phyloP scores from a whole-genome alignment of 1,140 invertebrate species.

The Euglossa dilemma region DNA sequence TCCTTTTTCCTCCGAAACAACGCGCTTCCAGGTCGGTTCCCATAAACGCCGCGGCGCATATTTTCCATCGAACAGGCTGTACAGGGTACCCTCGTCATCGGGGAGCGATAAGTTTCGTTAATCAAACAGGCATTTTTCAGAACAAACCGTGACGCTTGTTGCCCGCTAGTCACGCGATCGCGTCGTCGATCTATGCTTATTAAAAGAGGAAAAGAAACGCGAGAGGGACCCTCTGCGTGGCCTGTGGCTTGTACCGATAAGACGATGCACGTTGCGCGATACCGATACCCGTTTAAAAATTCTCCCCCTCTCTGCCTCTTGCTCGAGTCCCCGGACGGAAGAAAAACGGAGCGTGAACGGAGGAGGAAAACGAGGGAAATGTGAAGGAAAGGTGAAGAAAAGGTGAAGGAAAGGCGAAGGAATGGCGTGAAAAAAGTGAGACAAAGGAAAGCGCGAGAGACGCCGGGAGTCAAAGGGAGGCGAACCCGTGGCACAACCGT shows the following conservation, averaged over 20 bases:
- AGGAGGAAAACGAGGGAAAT: not conserved
- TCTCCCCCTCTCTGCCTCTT: too few species aligned
- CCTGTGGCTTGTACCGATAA: constrained; percentile 15
- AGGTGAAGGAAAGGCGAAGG: too few species aligned
- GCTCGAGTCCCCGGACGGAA: too few species aligned
- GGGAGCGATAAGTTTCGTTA: not conserved
- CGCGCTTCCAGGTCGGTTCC: not conserved
- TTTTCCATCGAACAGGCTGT: not conserved
- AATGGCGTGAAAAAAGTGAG: too few species aligned
- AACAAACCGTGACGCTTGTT: not conserved
- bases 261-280: not conserved
- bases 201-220: not conserved
- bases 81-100: not conserved
- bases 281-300: not conserved
- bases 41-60: not conserved
- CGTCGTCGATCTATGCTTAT: not conserved
- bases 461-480: not conserved
- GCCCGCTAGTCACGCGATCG: constrained; percentile 10
- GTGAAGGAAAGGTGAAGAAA: not conserved
- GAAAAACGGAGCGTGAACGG: not conserved
- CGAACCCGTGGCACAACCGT: not conserved
- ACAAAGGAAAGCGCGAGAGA: not conserved
- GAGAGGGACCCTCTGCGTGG: not conserved
- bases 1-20: too few species aligned
- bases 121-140: not conserved